phyloP scores from a whole-genome alignment of 2,888 invertebrate genomes.

The Tiphia femorata region DNA sequence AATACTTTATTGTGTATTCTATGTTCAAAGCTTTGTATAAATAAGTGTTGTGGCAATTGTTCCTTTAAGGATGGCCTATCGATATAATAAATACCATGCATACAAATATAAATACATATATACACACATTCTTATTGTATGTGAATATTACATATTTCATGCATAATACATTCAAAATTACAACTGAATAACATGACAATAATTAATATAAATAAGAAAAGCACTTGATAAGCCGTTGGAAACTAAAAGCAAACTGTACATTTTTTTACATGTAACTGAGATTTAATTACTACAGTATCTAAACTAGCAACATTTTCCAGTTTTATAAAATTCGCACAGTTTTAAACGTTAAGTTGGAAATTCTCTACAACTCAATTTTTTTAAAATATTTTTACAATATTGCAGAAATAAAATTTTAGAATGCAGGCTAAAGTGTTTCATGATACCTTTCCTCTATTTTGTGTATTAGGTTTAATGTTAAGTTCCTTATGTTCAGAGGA shows the following conservation, averaged over 20 bases:
- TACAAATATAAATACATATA: conserved; percentile 11
- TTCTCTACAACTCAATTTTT: neutral
- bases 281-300: no score
- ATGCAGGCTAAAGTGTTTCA: conserved; percentile 43
- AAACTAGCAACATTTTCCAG: neutral
- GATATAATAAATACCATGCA: conserved; percentile 20
- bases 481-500: conserved; percentile 29
- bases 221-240: conserved; percentile 14
- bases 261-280: no score
- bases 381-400: conserved; percentile 15
- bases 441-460: conserved; percentile 47
- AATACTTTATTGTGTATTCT: no score
- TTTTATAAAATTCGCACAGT: neutral
- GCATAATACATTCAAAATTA: conserved; percentile 8
- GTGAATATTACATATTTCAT: conserved; percentile 14
- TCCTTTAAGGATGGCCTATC: neutral
- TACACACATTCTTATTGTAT: no score
- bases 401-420: conserved; percentile 24
- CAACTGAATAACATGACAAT: conserved; percentile 4
- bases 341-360: neutral
- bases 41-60: neutral
- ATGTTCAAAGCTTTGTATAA: no score
- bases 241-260: no score
- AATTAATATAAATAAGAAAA: conserved; percentile 1
- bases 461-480: conserved; percentile 36